Evolutionary conservation across 2,888 invertebrate genomes (phyloP), one percentile per base, ranked within the genome.

Genomic region (Polymixis flavicincta): DNA sequence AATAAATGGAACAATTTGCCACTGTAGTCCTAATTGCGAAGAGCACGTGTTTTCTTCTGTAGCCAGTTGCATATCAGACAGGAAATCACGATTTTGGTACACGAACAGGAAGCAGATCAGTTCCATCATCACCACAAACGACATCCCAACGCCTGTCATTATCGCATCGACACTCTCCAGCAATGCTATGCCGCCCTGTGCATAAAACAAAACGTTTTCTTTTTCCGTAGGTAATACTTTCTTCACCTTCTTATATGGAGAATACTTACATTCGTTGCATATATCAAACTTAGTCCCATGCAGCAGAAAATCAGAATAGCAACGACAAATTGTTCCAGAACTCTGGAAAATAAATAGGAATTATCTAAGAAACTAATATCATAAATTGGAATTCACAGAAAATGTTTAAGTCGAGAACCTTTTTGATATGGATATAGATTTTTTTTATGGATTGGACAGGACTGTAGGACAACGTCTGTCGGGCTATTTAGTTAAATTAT

Each of bases 41-140:
- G 93, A 82, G 84, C 96, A 96, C 9, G 90, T 71, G 83, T 92
- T 94, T 0, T 96, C 95, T 75, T 96, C 96, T 19, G 93, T 95
- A 42, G 96, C 93, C 13, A 95, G 48, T 71, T 93, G 90, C 88
- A 95, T 89, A 82, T 96, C 96, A 1, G 96, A 96, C 14, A 92
- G 68, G 82, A 96, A 96, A 86, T 96, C 96, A 59, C 75, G 88
- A 71, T 93, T 90, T 69, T 94, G 90, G 87, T 96, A 96, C 80
- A 95, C 90, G 83, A 91, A 94, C 71, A 96, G 73, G 63, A 96
- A 80, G 48, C 92, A 93, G 25, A 91, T 80, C 61, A 95, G 83
- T 87, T 96, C 95, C 71, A 95, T 73, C 50, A 93, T 77, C 69
- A 94, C 92, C 5, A 96, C 89, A 28, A 92, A 78, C 5, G 93